phyloP scores from a whole-genome alignment of 1,140 invertebrate species.

The Camponotus floridanus region DNA sequence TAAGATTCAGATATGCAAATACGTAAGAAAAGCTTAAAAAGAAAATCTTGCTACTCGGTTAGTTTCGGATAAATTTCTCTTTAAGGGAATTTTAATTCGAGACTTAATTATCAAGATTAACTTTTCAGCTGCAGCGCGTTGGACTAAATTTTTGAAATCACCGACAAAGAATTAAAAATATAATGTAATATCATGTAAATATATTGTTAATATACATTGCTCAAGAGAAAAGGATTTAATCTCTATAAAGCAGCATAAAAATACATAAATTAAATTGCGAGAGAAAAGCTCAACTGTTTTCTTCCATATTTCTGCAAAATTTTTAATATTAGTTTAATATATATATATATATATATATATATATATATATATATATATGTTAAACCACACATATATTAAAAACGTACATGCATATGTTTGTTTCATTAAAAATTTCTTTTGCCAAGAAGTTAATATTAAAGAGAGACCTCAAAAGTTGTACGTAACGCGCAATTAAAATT shows the following conservation, averaged over 20 bases:
- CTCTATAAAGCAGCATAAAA: too few species aligned
- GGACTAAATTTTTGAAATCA: neutral
- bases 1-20: constrained; percentile 6
- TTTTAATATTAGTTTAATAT: neutral
- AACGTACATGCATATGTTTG: too few species aligned
- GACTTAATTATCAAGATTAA: neutral
- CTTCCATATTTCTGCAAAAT: neutral
- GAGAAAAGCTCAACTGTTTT: too few species aligned
- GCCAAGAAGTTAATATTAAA: neutral
- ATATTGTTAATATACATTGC: too few species aligned
- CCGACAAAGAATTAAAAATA: neutral
- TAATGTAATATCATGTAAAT: too few species aligned
- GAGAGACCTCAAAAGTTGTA: neutral
- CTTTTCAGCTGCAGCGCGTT: neutral
- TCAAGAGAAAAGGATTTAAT: too few species aligned
- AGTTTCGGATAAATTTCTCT: neutral
- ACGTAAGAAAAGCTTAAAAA: neutral
- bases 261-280: neutral
- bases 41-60: neutral
- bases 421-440: neutral
- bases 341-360: neutral
- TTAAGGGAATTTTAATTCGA: constrained; percentile 31
- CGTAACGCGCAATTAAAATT: neutral
- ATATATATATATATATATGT: neutral
- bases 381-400: too few species aligned